These are phyloP conservation scores for Trachurus trachurus DNA, from an alignment of 2,797 vertebrate genomes.

Conservation along the genomic window DNA sequence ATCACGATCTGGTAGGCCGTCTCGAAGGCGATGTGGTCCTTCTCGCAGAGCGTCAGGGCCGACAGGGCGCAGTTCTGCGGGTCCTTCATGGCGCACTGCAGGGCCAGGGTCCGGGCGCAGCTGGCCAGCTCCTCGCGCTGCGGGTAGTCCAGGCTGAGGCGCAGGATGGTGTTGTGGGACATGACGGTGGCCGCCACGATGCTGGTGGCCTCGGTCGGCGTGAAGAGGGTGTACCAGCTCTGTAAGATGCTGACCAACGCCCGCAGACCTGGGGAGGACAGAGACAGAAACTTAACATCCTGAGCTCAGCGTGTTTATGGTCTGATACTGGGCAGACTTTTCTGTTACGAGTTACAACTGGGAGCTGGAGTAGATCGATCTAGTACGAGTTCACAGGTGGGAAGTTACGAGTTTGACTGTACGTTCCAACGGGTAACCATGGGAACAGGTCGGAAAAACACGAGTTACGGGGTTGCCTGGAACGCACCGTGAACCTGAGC, in stretches of 20 bases:
- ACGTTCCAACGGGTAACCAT: too few species aligned
- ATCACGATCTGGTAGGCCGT: constrained; percentile 98
- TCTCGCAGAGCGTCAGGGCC: constrained; percentile 96
- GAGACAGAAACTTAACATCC: not conserved
- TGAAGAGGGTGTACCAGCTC: constrained; percentile 99
- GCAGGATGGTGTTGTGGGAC: constrained; percentile 97
- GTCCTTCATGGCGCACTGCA: constrained; percentile 99
- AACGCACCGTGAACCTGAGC: too few species aligned
- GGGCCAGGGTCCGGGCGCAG: constrained; percentile 94
- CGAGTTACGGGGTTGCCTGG: too few species aligned
- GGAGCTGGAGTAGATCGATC: too few species aligned
- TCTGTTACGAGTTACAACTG: too few species aligned
- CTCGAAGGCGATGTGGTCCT: constrained; percentile 99
- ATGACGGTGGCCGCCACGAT: constrained; percentile 97
- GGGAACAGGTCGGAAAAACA: too few species aligned
- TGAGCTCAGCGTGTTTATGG: not conserved
- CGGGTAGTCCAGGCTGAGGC: constrained; percentile 95
- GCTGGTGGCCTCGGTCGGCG: constrained; percentile 97
- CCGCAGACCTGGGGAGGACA: constrained; percentile 88
- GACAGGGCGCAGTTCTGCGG: constrained; percentile 98
- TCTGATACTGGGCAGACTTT: too few species aligned
- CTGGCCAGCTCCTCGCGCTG: constrained; percentile 97
- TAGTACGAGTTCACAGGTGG: too few species aligned
- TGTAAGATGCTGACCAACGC: constrained; percentile 97
- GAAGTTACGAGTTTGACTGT: too few species aligned